A percentile compares a stretch with the other conserved stretches of the same genome.
These are phyloP conservation scores for Plectus sambesii DNA, from an alignment of 1,140 invertebrate genomes.

Conservation along the genomic window DNA sequence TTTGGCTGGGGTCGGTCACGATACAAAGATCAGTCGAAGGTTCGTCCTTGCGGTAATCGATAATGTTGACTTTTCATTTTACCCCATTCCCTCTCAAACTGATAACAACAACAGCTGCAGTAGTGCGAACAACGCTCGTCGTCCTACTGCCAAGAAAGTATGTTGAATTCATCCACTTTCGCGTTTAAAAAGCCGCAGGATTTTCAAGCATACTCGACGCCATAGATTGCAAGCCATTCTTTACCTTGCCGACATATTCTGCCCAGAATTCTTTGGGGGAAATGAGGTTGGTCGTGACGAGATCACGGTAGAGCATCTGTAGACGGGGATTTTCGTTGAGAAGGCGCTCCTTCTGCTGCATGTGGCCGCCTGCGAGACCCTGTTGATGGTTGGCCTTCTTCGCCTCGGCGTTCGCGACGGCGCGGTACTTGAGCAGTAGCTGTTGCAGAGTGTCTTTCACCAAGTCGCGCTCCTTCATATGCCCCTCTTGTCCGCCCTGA, in stretches of 20 bases:
- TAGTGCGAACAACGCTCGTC: no score
- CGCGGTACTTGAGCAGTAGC: slow-evolving; percentile 83
- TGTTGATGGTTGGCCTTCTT: slow-evolving; percentile 50
- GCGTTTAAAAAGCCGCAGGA: no score
- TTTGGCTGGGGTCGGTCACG: slow-evolving; percentile 85
- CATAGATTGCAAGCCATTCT: slow-evolving; percentile 7
- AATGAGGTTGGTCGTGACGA: slow-evolving; percentile 39
- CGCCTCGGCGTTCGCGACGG: slow-evolving; percentile 65
- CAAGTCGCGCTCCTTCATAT: slow-evolving; percentile 76
- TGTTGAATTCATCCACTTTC: no score
- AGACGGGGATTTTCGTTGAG: slow-evolving; percentile 69
- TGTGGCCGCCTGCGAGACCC: slow-evolving; percentile 29
- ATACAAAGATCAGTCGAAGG: slow-evolving; percentile 66
- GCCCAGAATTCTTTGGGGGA: slow-evolving; percentile 39
- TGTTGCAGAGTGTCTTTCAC: slow-evolving; percentile 84
- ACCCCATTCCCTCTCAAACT: no score
- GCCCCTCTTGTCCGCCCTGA: slow-evolving; percentile 61
- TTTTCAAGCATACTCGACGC: background rate
- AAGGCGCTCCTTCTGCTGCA: slow-evolving; percentile 73
- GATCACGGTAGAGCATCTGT: slow-evolving; percentile 60
- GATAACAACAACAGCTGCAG: no score
- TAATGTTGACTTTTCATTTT: no score
- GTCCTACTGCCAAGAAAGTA: no score
- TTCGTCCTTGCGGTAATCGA: slow-evolving; percentile 83
- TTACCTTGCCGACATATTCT: slow-evolving; percentile 14